Base-by-base conservation (phyloP, 2,113 vertebrate genomes). In the Perca flavescens region DNA sequence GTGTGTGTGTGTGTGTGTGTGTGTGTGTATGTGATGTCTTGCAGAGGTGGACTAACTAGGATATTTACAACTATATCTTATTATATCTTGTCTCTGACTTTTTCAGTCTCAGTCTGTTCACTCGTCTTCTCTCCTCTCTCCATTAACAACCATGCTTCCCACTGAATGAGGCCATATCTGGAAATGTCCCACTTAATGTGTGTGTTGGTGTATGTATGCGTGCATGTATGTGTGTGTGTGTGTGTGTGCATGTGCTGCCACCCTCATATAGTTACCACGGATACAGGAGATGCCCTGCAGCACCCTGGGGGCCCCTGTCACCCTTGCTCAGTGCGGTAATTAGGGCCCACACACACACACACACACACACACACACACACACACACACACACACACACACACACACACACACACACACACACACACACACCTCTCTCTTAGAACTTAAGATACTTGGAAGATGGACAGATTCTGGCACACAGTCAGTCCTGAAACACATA, bases 111-210 rank as follows among this genome's bases (percentile, higher is more conserved):
- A 62, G 52, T 82, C 65, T 60, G 15, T 53, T 83, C 28, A 40
- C 65, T 79, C 56, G 50, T 77, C 74, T 52, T 78, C 49, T 79
- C 53, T 80, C 46, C 50, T 88, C 47, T 85, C 54, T 82, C 75
- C 65, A 62, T 88, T 85, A 88, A 80, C 71, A 62, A 74, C 82
- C 80, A 71, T 74, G 88, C 87, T 84, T 84, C 80, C 78, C 47
- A 50, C 73, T 77, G 91, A 96, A 95, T 92, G 89, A 94, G 94
- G 92, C 93, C 94, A 92, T 94, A 91, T 90, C 85, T 93, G 76
- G 83, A 93, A 92, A 77, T 91, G 94, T 91, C 91, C 92, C 92
- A 94, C 82, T 89, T 95, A 90, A 60, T 89, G 80, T 84, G 78
- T 75, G 74, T 62, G 66, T 74, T 66, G 16, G 54, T 25, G 73